Conservation (phyloP, 2,113 vertebrate genomes). For the Athene noctua region DNA sequence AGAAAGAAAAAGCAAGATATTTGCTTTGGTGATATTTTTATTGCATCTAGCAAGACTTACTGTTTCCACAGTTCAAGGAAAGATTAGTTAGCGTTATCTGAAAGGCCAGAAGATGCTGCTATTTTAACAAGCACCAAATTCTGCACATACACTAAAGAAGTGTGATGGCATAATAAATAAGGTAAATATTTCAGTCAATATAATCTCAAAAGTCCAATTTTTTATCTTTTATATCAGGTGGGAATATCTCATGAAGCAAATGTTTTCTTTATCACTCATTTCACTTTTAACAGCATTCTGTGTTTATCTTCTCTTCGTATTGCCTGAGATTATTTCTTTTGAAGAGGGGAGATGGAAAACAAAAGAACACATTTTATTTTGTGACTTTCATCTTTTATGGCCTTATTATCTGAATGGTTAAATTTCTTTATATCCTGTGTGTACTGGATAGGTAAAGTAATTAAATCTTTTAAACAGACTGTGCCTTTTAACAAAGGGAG, state of each 20-base stretch:
- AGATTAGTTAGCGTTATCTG: neutral
- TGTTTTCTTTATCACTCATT: neutral
- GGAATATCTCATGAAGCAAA: neutral
- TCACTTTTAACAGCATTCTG: neutral
- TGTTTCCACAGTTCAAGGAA: neutral
- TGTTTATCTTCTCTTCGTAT: neutral
- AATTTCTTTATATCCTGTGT: neutral
- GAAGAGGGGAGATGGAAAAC: neutral
- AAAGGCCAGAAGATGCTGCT: neutral
- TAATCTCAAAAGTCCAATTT: neutral
- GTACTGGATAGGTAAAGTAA: neutral
- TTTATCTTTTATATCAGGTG: neutral
- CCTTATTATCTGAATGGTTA: neutral
- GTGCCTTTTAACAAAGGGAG: neutral
- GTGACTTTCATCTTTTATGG: constrained; percentile 14
- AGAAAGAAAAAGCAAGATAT: neutral
- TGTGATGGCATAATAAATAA: neutral
- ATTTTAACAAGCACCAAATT: neutral
- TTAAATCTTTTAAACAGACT: neutral
- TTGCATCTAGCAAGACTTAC: neutral
- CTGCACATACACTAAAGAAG: neutral
- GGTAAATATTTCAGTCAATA: neutral
- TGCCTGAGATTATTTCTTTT: neutral
- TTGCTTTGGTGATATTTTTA: neutral
- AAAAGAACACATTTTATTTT: neutral